phyloP scores from a whole-genome alignment of 1,140 invertebrate species.

The Battus philenor region DNA sequence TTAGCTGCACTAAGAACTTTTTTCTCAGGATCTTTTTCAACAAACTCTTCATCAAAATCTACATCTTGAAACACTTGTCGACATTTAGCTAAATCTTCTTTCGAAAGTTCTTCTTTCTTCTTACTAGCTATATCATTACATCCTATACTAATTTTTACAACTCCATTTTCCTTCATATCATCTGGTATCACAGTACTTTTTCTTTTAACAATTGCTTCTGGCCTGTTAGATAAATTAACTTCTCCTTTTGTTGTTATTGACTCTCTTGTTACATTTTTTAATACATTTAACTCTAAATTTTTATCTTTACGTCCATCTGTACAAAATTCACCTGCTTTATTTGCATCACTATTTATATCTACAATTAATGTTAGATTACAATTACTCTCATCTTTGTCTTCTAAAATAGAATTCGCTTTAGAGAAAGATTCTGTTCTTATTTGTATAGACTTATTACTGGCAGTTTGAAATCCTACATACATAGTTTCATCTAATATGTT shows the following conservation, averaged over 20 bases:
- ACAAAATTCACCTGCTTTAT: constrained; percentile 12
- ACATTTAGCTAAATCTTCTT: constrained; percentile 29
- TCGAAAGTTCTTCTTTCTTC: constrained; percentile 34
- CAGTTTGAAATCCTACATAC: constrained; percentile 66
- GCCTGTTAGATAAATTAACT: too few species aligned
- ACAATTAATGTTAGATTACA: constrained; percentile 22
- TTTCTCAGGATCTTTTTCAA: neutral
- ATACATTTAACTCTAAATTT: neutral
- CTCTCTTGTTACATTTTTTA: neutral
- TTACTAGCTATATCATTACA: constrained; percentile 34
- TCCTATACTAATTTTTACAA: too few species aligned
- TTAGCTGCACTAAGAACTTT: constrained; percentile 3
- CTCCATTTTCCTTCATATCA: too few species aligned
- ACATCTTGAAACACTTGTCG: constrained; percentile 34
- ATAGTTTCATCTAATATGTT: constrained; percentile 47
- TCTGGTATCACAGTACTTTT: too few species aligned
- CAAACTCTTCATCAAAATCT: constrained; percentile 21
- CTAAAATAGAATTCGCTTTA: constrained; percentile 56
- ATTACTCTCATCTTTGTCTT: constrained; percentile 21
- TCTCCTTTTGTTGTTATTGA: too few species aligned
- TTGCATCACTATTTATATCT: too few species aligned
- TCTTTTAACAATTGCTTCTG: too few species aligned
- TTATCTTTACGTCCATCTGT: neutral
- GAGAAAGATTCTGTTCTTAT: constrained; percentile 44
- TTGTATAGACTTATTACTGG: constrained; percentile 62